Conservation (phyloP, 2,888 invertebrate genomes). For the Choristoneura rosaceana region DNA sequence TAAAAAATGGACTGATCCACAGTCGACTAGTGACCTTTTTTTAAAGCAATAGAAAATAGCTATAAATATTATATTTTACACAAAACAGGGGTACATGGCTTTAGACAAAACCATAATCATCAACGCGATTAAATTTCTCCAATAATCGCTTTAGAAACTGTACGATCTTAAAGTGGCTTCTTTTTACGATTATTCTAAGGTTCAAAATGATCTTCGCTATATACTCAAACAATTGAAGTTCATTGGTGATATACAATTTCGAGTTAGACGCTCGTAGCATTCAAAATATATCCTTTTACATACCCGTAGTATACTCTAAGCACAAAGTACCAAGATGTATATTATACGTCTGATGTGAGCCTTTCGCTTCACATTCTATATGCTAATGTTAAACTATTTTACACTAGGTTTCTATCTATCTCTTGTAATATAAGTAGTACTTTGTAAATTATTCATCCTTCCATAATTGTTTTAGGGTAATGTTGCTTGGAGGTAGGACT, state of each 20-base stretch:
- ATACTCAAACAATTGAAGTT: slow-evolving; percentile 56
- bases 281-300: slow-evolving; percentile 56
- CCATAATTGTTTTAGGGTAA: slow-evolving; percentile 59
- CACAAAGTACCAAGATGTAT: slow-evolving; percentile 72
- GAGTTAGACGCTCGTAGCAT: slow-evolving; percentile 58
- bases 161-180: slow-evolving; percentile 69
- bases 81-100: neutral
- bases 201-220: slow-evolving; percentile 63
- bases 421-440: slow-evolving; percentile 76
- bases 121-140: neutral
- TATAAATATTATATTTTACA: too few relatives aligned
- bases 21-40: too few relatives aligned
- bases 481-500: slow-evolving; percentile 41
- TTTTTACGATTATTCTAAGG: slow-evolving; percentile 67
- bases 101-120: neutral
- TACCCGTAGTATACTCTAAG: slow-evolving; percentile 63
- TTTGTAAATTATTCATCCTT: slow-evolving; percentile 80
- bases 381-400: slow-evolving; percentile 66
- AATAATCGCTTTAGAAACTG: slow-evolving; percentile 52
- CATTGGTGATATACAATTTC: slow-evolving; percentile 64
- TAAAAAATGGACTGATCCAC: too few relatives aligned
- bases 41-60: too few relatives aligned
- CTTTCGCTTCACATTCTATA: slow-evolving; percentile 64
- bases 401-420: slow-evolving; percentile 81
- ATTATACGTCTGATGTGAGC: slow-evolving; percentile 54